Evolutionary conservation across 2,113 vertebrate genomes (phyloP).

Genomic region (Psilopogon haemacephalus): DNA sequence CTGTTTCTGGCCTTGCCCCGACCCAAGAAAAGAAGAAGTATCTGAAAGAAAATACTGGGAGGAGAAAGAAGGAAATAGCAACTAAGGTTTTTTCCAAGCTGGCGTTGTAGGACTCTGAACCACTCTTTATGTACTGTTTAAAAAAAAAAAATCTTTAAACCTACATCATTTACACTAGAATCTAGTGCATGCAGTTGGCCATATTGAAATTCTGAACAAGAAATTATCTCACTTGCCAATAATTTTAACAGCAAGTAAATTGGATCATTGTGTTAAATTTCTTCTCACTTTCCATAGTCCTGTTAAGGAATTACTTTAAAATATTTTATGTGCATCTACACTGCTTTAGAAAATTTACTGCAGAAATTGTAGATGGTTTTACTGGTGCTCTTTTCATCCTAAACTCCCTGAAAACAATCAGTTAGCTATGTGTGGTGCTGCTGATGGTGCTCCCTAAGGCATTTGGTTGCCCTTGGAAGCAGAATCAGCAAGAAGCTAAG

Average conservation of each 20-base stretch:
- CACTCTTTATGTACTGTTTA: neutral
- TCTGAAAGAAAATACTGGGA: neutral
- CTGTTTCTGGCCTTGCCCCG: neutral
- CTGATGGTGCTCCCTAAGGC: neutral
- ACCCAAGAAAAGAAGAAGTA: constrained; percentile 37
- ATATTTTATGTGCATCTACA: neutral
- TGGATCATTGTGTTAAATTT: neutral
- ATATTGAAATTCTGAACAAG: neutral
- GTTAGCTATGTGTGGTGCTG: neutral
- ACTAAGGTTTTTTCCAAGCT: neutral
- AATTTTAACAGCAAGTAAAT: neutral
- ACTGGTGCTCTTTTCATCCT: neutral
- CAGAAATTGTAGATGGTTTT: neutral
- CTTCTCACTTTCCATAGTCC: neutral
- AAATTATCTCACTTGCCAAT: rapidly evolving
- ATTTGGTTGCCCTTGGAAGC: neutral
- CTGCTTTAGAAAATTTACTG: neutral
- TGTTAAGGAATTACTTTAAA: neutral
- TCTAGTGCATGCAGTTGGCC: neutral
- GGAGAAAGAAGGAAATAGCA: neutral
- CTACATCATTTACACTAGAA: neutral
- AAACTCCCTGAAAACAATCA: neutral
- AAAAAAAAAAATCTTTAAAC: neutral
- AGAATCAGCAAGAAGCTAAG: neutral
- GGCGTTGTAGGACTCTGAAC: neutral